phyloP scores from a whole-genome alignment of 2,113 vertebrate genomes.

The Oncorhynchus kisutch region DNA sequence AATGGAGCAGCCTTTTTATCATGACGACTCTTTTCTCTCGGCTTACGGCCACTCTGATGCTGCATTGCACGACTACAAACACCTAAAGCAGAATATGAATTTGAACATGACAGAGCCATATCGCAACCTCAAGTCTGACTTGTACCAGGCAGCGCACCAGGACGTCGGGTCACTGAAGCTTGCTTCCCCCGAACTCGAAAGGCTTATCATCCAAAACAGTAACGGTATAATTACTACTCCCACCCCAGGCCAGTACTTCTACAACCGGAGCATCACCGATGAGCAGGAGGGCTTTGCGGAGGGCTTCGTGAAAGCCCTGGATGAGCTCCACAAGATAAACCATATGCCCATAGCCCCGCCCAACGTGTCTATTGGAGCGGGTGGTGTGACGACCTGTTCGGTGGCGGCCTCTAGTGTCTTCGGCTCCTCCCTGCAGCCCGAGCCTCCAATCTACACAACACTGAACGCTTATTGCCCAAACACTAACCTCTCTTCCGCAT shows the following conservation, averaged over 20 bases:
- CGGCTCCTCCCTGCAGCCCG: slow-evolving; percentile 75
- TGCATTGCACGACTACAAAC: slow-evolving; percentile 81
- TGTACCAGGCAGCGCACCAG: slow-evolving; percentile 62
- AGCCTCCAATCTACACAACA: slow-evolving; percentile 88
- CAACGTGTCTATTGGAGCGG: slow-evolving; percentile 83
- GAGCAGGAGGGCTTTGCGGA: slow-evolving; percentile 90
- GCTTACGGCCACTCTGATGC: slow-evolving; percentile 81
- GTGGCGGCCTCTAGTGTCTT: slow-evolving; percentile 78
- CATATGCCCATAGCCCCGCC: slow-evolving; percentile 86
- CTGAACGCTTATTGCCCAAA: slow-evolving; percentile 82
- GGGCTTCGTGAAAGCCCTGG: slow-evolving; percentile 88
- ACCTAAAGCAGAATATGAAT: slow-evolving; percentile 82
- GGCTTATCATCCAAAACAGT: slow-evolving; percentile 90
- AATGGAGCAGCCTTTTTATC: slow-evolving; percentile 95
- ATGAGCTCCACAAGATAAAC: slow-evolving; percentile 93
- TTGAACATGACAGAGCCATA: slow-evolving; percentile 83
- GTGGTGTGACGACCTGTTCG: slow-evolving; percentile 74
- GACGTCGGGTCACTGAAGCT: slow-evolving; percentile 85
- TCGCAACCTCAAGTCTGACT: slow-evolving; percentile 80
- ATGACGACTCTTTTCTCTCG: slow-evolving; percentile 86
- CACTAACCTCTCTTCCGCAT: slow-evolving; percentile 69
- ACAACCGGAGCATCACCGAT: slow-evolving; percentile 81
- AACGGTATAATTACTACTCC: slow-evolving; percentile 88
- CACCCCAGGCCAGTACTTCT: slow-evolving; percentile 82
- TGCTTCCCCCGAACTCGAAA: slow-evolving; percentile 86